Conservation (phyloP, 1,140 invertebrate genomes). For the Drosophila elegans region DNA sequence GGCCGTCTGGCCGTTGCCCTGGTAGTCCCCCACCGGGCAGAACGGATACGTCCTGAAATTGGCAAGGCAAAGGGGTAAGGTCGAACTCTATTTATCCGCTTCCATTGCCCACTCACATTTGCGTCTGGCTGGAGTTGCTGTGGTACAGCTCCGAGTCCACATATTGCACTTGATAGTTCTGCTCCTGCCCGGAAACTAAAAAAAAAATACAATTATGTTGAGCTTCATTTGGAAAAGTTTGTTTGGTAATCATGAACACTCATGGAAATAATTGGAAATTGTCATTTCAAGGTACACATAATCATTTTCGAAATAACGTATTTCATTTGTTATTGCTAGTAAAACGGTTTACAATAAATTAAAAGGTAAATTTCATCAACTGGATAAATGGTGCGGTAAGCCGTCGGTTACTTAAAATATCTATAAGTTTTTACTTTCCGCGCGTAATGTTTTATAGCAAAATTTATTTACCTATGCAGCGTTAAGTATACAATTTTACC, state of each 20-base stretch:
- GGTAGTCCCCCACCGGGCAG: slow-evolving; percentile 92
- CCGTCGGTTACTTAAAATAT: neutral
- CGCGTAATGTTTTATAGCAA: neutral
- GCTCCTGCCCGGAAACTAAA: slow-evolving; percentile 86
- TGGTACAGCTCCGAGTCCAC: slow-evolving; percentile 88
- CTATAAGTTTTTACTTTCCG: neutral
- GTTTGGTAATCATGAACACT: neutral
- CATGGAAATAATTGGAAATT: too few relatives aligned
- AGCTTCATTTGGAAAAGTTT: neutral
- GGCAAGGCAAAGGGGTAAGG: slow-evolving; percentile 30
- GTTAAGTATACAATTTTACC: too few relatives aligned
- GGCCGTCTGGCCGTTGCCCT: slow-evolving; percentile 85
- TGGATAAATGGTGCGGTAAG: neutral
- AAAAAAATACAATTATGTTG: neutral
- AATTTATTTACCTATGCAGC: too few relatives aligned
- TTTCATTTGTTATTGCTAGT: too few relatives aligned
- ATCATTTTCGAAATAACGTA: too few relatives aligned
- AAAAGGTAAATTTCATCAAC: too few relatives aligned
- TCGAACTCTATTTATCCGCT: slow-evolving; percentile 1
- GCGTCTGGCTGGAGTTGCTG: slow-evolving; percentile 86
- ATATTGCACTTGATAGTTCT: slow-evolving; percentile 89
- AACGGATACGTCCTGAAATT: slow-evolving; percentile 91
- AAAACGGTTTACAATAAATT: neutral
- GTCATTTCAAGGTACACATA: too few relatives aligned
- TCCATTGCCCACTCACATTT: slow-evolving; percentile 87